Evolutionary conservation across 2,797 vertebrate species (phyloP).

Genomic region (Phyllotis vaccarum): DNA sequence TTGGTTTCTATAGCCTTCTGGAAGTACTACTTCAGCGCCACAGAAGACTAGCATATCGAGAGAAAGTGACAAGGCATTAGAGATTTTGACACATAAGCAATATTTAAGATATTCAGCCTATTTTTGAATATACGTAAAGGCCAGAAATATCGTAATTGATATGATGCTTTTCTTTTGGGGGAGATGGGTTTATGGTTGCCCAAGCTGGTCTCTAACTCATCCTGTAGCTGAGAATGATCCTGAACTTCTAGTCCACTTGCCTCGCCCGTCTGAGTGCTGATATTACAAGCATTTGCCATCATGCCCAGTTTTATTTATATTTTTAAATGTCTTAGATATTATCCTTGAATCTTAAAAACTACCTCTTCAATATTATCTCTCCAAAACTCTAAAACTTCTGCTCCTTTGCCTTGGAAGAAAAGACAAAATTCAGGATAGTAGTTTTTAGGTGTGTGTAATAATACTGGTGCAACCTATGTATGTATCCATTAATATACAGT

Average conservation of each 20-base stretch:
- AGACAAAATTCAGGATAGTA: not conserved
- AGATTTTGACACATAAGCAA: not conserved
- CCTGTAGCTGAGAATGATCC: not conserved
- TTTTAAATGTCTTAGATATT: not conserved
- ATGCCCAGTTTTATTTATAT: not conserved
- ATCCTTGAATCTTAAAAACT: constrained; percentile 14
- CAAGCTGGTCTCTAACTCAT: not conserved
- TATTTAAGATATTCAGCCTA: not conserved
- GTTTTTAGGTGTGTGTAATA: not conserved
- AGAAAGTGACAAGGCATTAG: not conserved
- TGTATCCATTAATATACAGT: not conserved
- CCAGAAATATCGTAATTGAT: not conserved
- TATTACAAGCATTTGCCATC: not conserved
- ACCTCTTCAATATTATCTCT: not conserved
- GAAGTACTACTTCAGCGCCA: not conserved
- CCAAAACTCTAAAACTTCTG: not conserved
- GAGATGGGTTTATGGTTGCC: not conserved
- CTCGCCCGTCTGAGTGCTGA: not conserved
- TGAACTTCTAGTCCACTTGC: not conserved
- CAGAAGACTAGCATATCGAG: not conserved
- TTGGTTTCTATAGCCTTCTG: not conserved
- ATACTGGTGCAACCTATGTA: not conserved
- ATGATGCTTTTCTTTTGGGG: not conserved
- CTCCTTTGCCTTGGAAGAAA: not conserved
- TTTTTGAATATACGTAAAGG: not conserved